These are phyloP conservation scores for Allochrocebus solatus DNA, from an alignment of 2,797 vertebrate genomes.

Conservation along the genomic window DNA sequence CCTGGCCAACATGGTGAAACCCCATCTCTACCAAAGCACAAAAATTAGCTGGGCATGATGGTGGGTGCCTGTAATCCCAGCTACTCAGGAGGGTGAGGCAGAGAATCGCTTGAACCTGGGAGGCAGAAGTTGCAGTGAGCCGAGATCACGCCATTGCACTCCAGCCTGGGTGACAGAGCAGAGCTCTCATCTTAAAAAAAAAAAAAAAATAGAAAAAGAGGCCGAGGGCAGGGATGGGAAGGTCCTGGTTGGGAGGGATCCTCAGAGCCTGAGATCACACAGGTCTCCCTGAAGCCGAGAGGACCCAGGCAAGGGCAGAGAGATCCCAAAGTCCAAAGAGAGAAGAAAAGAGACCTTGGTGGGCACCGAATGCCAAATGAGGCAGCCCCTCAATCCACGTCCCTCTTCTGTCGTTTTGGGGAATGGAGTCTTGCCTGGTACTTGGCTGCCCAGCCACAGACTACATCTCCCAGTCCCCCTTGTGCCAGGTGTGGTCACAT, in stretches of 20 bases:
- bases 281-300: too few relatives aligned
- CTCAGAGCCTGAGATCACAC: neutral
- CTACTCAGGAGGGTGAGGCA: too few relatives aligned
- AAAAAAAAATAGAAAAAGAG: neutral
- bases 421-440: fast-evolving
- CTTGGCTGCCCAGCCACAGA: neutral
- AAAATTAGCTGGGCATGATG: too few relatives aligned
- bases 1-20: too few relatives aligned
- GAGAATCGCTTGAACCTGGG: too few relatives aligned
- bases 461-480: neutral
- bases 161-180: too few relatives aligned
- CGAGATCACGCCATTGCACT: too few relatives aligned
- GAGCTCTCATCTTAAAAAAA: too few relatives aligned
- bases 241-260: too few relatives aligned
- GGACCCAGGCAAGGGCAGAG: neutral
- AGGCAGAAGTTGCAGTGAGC: too few relatives aligned
- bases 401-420: neutral
- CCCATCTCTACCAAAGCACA: too few relatives aligned
- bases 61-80: too few relatives aligned
- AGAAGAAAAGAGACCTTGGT: neutral
- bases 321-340: neutral
- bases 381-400: neutral
- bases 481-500: neutral
- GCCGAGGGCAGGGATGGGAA: neutral
- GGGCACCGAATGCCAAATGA: neutral